phyloP scores from a whole-genome alignment of 2,888 invertebrate species.

The Machimus rusticus region DNA sequence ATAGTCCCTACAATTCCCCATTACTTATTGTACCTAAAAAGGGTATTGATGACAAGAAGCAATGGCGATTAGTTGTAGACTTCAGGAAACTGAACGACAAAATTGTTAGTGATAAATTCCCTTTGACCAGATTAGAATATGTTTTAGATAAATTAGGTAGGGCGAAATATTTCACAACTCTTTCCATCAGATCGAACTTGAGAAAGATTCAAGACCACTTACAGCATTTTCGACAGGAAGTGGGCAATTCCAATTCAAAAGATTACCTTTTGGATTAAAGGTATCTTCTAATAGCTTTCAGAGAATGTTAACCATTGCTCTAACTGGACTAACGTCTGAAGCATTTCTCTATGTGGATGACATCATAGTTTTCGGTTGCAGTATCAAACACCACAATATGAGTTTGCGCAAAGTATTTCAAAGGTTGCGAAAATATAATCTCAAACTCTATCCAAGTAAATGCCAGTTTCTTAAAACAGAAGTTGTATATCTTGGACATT shows the following conservation, averaged over 20 bases:
- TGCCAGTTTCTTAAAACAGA: constrained; percentile 48
- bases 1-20: too few relatives aligned
- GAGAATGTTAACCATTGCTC: constrained; percentile 48
- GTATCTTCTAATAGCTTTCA: constrained; percentile 48
- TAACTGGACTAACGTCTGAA: constrained; percentile 38
- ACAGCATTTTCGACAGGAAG: constrained; percentile 46
- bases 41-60: too few relatives aligned
- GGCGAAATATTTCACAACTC: not conserved
- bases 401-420: constrained; percentile 28
- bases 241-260: constrained; percentile 48
- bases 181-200: constrained; percentile 41
- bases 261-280: constrained; percentile 48
- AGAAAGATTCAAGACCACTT: constrained; percentile 44
- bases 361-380: constrained; percentile 49
- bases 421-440: constrained; percentile 42
- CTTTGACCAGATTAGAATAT: too few relatives aligned
- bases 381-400: constrained; percentile 43
- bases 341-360: constrained; percentile 50
- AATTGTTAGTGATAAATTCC: too few relatives aligned
- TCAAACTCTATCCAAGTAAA: constrained; percentile 46
- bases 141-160: too few relatives aligned
- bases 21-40: too few relatives aligned
- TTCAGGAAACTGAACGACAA: too few relatives aligned
- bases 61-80: too few relatives aligned
- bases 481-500: constrained; percentile 48